Evolutionary conservation across 2,113 vertebrate genomes (phyloP), one percentile per base, ranked within the genome.

Genomic region (Pseudorhombus dupliciocellatus): DNA sequence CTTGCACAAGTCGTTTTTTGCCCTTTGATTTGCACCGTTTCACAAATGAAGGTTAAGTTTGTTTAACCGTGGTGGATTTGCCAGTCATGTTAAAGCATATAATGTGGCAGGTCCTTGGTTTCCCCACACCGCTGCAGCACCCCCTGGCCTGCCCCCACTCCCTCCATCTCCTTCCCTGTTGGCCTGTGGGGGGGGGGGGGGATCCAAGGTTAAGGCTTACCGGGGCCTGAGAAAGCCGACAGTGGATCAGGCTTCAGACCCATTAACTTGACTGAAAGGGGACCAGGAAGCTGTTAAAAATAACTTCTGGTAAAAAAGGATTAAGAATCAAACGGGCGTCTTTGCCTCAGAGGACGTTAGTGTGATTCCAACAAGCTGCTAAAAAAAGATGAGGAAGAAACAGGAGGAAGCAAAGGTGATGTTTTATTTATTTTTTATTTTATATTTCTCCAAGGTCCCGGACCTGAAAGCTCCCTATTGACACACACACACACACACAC

Each of bases 21-120:
- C 92, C 93, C 92, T 92, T 95, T 95, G 95, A 94, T 94, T 96
- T 76, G 89, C 94, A 93, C 95, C 89, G 93, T 96, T 96, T 96
- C 93, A 94, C 95, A 97, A 96, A 97, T 97, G 96, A 96, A 97
- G 96, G 96, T 97, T 97, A 96, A 96, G 96, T 97, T 97, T 96
- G 95, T 95, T 97, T 96, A 97, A 97, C 95, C 95, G 94, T 91
- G 91, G 84, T 92, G 96, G 95, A 96, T 97, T 96, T 97, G 96
- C 95, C 93, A 94, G 94, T 94, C 96, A 97, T 97, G 96, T 94
- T 95, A 95, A 93, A 94, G 96, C 96, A 97, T 97, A 97, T 96
- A 96, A 96, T 96, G 94, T 90, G 89, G 86, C 90, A 92, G 91
- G 93, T 93, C 92, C 92, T 91, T 88, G 92, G 83, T 87, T 91